Conservation (phyloP, 53 echinoderm and acorn worm species). For the Temnopleurus reevesii region DNA sequence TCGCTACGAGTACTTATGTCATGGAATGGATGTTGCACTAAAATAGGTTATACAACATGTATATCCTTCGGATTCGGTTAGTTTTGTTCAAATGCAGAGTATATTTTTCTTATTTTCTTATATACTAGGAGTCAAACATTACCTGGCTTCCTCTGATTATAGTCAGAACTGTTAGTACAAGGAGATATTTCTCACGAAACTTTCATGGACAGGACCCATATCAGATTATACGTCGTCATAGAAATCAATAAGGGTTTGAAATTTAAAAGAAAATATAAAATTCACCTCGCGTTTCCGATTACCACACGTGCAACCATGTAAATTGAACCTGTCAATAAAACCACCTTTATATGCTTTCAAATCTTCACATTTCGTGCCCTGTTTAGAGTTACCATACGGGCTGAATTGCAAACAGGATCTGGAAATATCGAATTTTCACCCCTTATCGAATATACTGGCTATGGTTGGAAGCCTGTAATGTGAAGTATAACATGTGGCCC, state of each 20-base stretch:
- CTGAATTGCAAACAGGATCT: background rate
- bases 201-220: background rate
- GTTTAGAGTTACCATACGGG: constrained; percentile 31
- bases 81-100: too few species aligned
- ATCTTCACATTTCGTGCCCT: background rate
- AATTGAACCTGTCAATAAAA: background rate
- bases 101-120: too few species aligned
- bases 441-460: background rate
- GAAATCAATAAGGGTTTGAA: constrained; percentile 4
- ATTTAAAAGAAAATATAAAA: background rate
- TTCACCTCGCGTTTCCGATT: background rate
- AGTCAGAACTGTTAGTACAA: too few species aligned
- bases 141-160: too few species aligned
- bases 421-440: constrained; percentile 8
- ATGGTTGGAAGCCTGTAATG: background rate
- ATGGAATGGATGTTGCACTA: too few species aligned
- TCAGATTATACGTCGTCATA: background rate
- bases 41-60: too few species aligned
- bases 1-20: too few species aligned
- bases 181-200: too few species aligned
- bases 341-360: background rate
- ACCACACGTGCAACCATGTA: constrained; percentile 13
- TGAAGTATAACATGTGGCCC: constrained; percentile 28
- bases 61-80: too few species aligned
- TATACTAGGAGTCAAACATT: too few species aligned